phyloP scores from a whole-genome alignment of 2,797 vertebrate species.

The Chelon auratus region DNA sequence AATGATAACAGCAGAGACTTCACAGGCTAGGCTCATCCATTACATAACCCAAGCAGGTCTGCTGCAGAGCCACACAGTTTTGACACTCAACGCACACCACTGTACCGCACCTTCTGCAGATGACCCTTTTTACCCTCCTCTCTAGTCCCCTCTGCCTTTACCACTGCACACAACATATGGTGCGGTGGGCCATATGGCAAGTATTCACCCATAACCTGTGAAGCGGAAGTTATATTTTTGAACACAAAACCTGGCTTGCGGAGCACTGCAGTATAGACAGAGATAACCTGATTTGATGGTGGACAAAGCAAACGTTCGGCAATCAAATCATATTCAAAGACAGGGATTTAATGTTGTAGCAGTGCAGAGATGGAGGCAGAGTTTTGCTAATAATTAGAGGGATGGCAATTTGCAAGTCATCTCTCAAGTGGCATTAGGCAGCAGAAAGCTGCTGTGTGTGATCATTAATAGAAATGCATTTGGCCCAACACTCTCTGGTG shows the following conservation, averaged over 20 bases:
- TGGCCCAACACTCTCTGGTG: constrained; percentile 49
- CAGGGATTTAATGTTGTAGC: background rate
- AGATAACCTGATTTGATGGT: constrained; percentile 16
- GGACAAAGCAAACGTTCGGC: background rate
- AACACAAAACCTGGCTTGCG: constrained; percentile 21
- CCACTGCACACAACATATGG: constrained; percentile 43
- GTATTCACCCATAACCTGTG: constrained; percentile 36
- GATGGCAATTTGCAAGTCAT: constrained; percentile 52
- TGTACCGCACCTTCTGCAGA: constrained; percentile 16
- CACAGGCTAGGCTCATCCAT: constrained; percentile 71
- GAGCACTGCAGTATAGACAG: constrained; percentile 26
- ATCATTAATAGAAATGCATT: constrained; percentile 63
- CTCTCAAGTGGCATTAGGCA: constrained; percentile 56
- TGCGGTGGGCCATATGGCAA: constrained; percentile 47
- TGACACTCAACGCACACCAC: constrained; percentile 50
- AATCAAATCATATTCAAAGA: background rate
- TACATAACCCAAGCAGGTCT: constrained; percentile 69
- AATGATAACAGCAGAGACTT: constrained; percentile 81
- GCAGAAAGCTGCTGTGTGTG: constrained; percentile 40
- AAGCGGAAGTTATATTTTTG: constrained; percentile 27
- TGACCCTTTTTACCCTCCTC: constrained; percentile 49
- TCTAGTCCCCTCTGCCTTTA: constrained; percentile 20
- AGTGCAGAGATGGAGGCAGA: constrained; percentile 27
- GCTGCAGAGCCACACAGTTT: constrained; percentile 54
- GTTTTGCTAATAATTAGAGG: constrained; percentile 54